Conservation (phyloP, 2,888 invertebrate genomes). For the Sinotaia quadrata region DNA sequence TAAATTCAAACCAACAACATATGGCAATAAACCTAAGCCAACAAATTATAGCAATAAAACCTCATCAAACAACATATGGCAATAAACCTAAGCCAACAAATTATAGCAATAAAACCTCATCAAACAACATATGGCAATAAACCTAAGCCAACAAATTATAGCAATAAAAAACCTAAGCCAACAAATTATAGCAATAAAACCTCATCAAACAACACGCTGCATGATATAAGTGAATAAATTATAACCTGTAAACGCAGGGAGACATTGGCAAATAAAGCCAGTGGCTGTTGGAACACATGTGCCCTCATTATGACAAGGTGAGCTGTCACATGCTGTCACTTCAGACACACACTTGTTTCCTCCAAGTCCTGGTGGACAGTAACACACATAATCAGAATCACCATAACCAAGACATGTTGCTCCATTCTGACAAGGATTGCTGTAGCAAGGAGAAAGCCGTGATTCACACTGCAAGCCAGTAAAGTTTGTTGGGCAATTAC, state of each 20-base stretch:
- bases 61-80: too few species aligned
- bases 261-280: slow-evolving; percentile 44
- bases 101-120: too few species aligned
- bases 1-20: too few species aligned
- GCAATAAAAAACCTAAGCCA: too few species aligned
- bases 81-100: too few species aligned
- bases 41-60: too few species aligned
- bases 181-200: background rate
- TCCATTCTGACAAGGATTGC: slow-evolving; percentile 41
- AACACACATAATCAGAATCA: slow-evolving; percentile 39
- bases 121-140: too few species aligned
- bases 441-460: slow-evolving; percentile 28
- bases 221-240: too few species aligned
- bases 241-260: slow-evolving; percentile 42
- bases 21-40: too few species aligned
- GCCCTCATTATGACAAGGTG: slow-evolving; percentile 46
- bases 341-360: slow-evolving; percentile 29
- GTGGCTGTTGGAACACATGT: slow-evolving; percentile 36
- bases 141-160: too few species aligned
- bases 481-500: slow-evolving; percentile 44
- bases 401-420: slow-evolving; percentile 42
- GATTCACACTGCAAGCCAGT: slow-evolving; percentile 42
- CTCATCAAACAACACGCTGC: background rate
- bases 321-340: slow-evolving; percentile 30
- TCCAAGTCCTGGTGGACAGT: slow-evolving; percentile 28